phyloP scores from a whole-genome alignment of 2,797 vertebrate species.

The Psittacula derbiana region DNA sequence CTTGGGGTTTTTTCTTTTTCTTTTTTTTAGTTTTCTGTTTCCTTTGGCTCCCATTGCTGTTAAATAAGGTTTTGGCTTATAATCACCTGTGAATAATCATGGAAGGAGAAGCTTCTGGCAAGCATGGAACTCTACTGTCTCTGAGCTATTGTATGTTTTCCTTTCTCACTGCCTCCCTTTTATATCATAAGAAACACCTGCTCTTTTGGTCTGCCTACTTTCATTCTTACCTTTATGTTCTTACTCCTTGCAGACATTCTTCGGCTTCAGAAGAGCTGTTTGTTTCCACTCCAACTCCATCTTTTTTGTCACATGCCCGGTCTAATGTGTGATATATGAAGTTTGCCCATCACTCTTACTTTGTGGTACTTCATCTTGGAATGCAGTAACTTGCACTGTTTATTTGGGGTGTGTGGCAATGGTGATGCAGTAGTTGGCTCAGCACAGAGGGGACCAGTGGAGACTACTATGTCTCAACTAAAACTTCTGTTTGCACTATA shows the following conservation, averaged over 20 bases:
- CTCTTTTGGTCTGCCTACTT: background rate
- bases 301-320: background rate
- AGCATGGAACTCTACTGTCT: accelerated
- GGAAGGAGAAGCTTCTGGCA: background rate
- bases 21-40: background rate
- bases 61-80: background rate
- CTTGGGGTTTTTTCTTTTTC: background rate
- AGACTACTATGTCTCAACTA: accelerated
- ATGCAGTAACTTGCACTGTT: background rate
- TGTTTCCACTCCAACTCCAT: background rate
- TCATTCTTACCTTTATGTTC: background rate
- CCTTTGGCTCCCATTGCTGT: background rate
- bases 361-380: background rate
- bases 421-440: background rate
- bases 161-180: background rate
- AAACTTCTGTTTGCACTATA: background rate
- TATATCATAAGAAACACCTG: background rate
- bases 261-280: background rate
- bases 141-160: background rate
- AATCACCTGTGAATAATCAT: background rate
- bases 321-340: background rate
- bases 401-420: background rate
- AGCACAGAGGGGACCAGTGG: background rate
- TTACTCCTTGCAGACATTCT: background rate
- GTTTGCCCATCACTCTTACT: background rate